Percentiles rank a stretch among this genome's conserved stretches.
Conservation (phyloP, 2,888 invertebrate genomes). For the Caenorhabditis sp. region DNA sequence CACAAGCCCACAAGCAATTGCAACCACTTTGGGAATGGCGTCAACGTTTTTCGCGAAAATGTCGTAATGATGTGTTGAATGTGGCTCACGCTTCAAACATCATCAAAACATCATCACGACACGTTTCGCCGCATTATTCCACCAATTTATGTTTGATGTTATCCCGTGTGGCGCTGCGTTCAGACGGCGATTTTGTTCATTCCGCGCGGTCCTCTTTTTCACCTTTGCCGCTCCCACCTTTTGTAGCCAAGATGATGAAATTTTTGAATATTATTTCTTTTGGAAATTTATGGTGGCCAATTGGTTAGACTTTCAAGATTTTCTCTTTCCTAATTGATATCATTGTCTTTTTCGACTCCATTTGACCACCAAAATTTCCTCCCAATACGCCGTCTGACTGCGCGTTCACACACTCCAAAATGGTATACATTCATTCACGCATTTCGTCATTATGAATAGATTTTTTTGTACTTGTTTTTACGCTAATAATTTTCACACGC, state of each 20-base stretch:
- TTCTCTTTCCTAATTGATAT: conserved; percentile 10
- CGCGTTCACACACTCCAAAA: conserved; percentile 45
- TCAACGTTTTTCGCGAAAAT: conserved; percentile 31
- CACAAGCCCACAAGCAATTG: conserved; percentile 57
- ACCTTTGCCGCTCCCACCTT: conserved; percentile 34
- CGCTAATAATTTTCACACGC: conserved; percentile 6
- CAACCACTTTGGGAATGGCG: conserved; percentile 56
- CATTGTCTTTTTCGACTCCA: conserved; percentile 26
- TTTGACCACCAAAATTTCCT: conserved; percentile 39
- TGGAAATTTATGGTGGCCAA: conserved; percentile 38
- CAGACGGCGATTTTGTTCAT: conserved; percentile 57
- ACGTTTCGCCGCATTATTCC: conserved; percentile 9
- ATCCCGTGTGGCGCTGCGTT: conserved; percentile 51
- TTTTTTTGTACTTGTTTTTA: conserved; percentile 5
- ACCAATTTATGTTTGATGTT: conserved; percentile 22
- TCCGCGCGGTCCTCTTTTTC: conserved; percentile 47
- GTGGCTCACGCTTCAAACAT: neutral
- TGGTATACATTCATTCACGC: conserved; percentile 9
- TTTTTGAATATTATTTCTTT: conserved; percentile 11
- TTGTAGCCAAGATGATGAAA: conserved; percentile 23
- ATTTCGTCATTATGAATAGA: neutral
- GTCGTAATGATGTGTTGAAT: conserved; percentile 2
- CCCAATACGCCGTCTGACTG: conserved; percentile 41
- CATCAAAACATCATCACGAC: conserved; percentile 9
- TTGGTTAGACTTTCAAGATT: conserved; percentile 33